A percentile compares a stretch with the other conserved stretches of the same genome.
Evolutionary conservation across 2,113 vertebrate genomes (phyloP).

Genomic region (human (Homo sapiens)): GRCh38 chr7:86031001-86031500

Average conservation of each 20-base stretch:
- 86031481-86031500: conserved; percentile 71
- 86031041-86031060: background rate
- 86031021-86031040: background rate
- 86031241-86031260: background rate
- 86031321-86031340: conserved; percentile 10
- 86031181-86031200: background rate
- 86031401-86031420: conserved; percentile 51
- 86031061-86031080: background rate
- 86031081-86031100: background rate
- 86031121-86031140: background rate
- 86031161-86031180: background rate
- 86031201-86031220: background rate
- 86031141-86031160: background rate
- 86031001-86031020: background rate
- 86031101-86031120: background rate
- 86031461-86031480: conserved; percentile 70
- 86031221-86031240: background rate
- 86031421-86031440: conserved; percentile 74
- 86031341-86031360: conserved; percentile 64
- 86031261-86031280: background rate
- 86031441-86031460: conserved; percentile 80
- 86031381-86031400: conserved; percentile 57
- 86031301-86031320: background rate
- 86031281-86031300: background rate
- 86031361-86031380: conserved; percentile 65